A percentile compares a stretch with the other conserved stretches of the same genome.
Conservation (phyloP, 2,113 vertebrate genomes). For the Myotis brandtii region DNA sequence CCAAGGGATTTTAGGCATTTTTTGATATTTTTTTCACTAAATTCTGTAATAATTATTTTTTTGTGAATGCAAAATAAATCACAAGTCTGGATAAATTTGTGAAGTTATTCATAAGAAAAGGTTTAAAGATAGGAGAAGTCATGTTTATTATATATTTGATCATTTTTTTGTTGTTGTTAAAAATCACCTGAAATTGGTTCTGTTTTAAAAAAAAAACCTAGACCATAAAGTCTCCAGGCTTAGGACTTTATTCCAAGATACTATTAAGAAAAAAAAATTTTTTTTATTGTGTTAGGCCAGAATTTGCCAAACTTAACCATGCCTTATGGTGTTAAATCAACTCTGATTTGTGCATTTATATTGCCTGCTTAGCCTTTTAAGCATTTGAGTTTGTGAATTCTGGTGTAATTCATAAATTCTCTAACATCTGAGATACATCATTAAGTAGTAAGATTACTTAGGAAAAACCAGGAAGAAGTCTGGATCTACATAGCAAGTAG, state of each 20-base stretch:
- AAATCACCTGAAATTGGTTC: not conserved
- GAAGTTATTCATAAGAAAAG: conserved; percentile 2
- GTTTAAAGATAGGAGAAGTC: not conserved
- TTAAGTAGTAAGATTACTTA: conserved; percentile 26
- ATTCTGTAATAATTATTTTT: not conserved
- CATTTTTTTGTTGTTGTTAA: not conserved
- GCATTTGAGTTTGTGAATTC: conserved; percentile 12
- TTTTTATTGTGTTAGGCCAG: not conserved
- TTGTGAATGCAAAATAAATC: not conserved
- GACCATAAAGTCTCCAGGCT: not conserved
- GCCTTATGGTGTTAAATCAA: conserved; percentile 7
- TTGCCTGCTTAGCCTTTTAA: not conserved
- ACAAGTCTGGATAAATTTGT: conserved; percentile 8
- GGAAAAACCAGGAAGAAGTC: not conserved
- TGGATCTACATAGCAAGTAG: not conserved
- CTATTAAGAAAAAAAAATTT: not conserved
- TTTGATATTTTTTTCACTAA: conserved; percentile 21
- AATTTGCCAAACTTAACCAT: conserved; percentile 7
- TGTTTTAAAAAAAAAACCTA: not conserved
- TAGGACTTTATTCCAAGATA: not conserved
- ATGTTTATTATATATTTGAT: not conserved
- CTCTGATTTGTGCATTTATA: conserved; percentile 7
- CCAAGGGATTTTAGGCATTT: not conserved
- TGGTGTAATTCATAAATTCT: conserved; percentile 41
- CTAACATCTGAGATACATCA: not conserved